These are phyloP conservation scores for Eulemur coronatus DNA, from an alignment of 2,797 vertebrate genomes.

Conservation along the genomic window DNA sequence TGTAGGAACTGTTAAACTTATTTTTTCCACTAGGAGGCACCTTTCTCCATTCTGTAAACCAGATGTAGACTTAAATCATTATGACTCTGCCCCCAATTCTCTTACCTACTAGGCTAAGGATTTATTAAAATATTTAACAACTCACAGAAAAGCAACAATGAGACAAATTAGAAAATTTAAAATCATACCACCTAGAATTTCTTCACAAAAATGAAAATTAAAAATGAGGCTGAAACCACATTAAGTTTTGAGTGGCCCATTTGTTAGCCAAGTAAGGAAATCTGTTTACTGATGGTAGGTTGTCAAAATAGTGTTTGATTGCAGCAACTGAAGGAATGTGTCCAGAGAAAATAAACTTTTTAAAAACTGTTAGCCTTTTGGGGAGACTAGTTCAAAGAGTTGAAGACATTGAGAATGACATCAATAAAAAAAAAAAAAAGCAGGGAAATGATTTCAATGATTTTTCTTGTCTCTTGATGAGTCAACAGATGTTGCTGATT, in stretches of 20 bases:
- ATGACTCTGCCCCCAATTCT: not conserved
- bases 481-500: not conserved
- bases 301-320: not conserved
- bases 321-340: not conserved
- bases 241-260: not conserved
- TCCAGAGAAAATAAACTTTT: not conserved
- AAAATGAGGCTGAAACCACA: not conserved
- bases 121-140: not conserved
- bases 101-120: not conserved
- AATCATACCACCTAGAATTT: not conserved
- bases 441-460: not conserved
- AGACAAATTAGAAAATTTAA: not conserved
- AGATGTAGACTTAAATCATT: not conserved
- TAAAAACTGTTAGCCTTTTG: not conserved
- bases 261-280: not conserved
- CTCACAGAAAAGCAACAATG: not conserved
- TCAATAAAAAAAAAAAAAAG: conserved; percentile 23
- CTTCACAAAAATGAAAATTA: not conserved
- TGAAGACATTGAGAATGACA: not conserved
- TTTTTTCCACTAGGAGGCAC: not conserved
- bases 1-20: not conserved
- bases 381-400: not conserved
- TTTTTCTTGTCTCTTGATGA: not conserved
- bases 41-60: not conserved
- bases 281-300: not conserved